These are phyloP conservation scores for Perithous albicinctus DNA, from an alignment of 2,888 invertebrate genomes.

Conservation along the genomic window DNA sequence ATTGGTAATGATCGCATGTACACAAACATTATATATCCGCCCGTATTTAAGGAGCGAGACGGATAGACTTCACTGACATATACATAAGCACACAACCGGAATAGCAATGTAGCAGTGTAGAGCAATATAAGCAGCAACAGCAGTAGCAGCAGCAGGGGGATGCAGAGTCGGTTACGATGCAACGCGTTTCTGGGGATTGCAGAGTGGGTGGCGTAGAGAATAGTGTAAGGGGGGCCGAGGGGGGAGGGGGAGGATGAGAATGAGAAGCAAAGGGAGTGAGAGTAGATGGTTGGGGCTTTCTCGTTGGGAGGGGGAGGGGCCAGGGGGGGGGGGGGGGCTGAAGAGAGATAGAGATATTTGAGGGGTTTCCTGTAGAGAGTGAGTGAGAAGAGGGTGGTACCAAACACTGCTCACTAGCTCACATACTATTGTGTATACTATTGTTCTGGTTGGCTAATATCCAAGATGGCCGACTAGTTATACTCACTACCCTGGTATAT, in stretches of 20 bases:
- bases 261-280: slow-evolving; percentile 55
- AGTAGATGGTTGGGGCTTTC: slow-evolving; percentile 49
- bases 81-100: slow-evolving; percentile 5
- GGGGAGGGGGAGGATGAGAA: slow-evolving; percentile 62
- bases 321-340: slow-evolving; percentile 32
- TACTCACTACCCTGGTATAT: slow-evolving; percentile 69
- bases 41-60: slow-evolving; percentile 25
- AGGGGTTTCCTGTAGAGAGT: too few relatives aligned
- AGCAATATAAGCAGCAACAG: slow-evolving; percentile 31
- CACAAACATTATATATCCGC: slow-evolving; percentile 18
- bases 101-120: slow-evolving; percentile 3
- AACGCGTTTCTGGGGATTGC: slow-evolving; percentile 62
- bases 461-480: slow-evolving; percentile 84
- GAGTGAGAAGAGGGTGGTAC: slow-evolving; percentile 72
- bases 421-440: slow-evolving; percentile 83
- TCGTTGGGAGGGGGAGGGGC: slow-evolving; percentile 43
- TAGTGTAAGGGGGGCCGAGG: slow-evolving; percentile 65
- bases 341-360: slow-evolving; percentile 59
- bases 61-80: background rate
- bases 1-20: slow-evolving; percentile 24
- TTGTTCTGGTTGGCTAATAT: slow-evolving; percentile 85
- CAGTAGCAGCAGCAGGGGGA: slow-evolving; percentile 20
- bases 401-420: slow-evolving; percentile 80
- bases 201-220: slow-evolving; percentile 55
- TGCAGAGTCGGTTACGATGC: slow-evolving; percentile 65